phyloP scores from a whole-genome alignment of 2,113 vertebrate species.

The Hippocampus guttulatus region DNA sequence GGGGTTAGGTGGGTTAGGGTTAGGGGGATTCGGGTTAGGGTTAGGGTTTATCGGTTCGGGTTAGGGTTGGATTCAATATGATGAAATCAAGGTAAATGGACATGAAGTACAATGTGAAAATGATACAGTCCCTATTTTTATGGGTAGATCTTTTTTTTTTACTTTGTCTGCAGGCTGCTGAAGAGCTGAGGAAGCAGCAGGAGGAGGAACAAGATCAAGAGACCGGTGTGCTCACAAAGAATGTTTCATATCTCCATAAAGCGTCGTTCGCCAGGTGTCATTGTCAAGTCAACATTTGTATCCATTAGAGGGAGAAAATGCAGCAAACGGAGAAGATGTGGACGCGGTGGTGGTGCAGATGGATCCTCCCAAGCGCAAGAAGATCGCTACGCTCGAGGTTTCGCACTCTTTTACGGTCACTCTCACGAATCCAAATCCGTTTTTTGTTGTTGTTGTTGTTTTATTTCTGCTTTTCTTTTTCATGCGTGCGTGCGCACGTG shows the following conservation, averaged over 20 bases:
- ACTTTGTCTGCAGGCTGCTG: constrained; percentile 41
- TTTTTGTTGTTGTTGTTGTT: background rate
- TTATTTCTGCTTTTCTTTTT: no score
- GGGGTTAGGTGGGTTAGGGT: no score
- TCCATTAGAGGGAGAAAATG: constrained; percentile 34
- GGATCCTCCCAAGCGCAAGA: constrained; percentile 55
- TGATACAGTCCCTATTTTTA: background rate
- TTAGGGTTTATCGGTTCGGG: no score
- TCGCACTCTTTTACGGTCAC: no score
- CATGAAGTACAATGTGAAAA: background rate
- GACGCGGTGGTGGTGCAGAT: constrained; percentile 19
- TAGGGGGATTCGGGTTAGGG: no score
- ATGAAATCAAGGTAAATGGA: background rate
- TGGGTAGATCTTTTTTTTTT: background rate
- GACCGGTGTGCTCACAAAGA: constrained; percentile 30
- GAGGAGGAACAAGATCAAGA: constrained; percentile 47
- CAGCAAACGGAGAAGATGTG: constrained; percentile 52
- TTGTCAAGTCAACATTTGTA: background rate
- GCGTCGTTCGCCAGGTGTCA: background rate
- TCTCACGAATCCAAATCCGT: no score
- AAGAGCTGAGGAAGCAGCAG: constrained; percentile 23
- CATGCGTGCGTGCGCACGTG: no score
- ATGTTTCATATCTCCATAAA: background rate
- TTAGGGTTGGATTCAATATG: background rate
- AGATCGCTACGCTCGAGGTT: constrained; percentile 57